Evolutionary conservation across 2,797 vertebrate species (phyloP), one percentile per base, ranked within the genome.

Genomic region (Botia kubotai): DNA sequence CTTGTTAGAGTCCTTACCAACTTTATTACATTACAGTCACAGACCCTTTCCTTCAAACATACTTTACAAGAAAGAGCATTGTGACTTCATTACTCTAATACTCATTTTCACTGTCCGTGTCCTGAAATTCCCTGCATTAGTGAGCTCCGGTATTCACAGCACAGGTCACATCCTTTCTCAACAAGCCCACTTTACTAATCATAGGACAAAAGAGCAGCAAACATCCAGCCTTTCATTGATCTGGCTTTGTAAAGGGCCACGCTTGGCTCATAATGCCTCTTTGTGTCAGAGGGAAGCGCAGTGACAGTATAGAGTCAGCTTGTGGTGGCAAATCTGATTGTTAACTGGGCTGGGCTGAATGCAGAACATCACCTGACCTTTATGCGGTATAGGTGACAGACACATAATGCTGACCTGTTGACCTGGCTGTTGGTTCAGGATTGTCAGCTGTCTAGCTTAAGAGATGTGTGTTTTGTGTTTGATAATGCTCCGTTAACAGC

Each of bases 171-270:
- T 36, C 5, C 66, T 82, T 84, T 29, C 62, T 39, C 52, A 70
- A 67, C 46, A 75, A 74, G 21, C 58, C 58, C 7, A 60, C 43
- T 85, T 67, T 71, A 89, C 89, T 93, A 91, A 93, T 93, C 91
- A 88, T 79, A 87, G 89, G 88, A 93, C 89, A 91, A 91, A 92
- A 81, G 76, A 87, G 85, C 86, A 80, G 82, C 86, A 85, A 84
- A 88, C 82, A 88, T 88, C 66, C 89, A 77, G 86, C 83, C 81
- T 86, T 82, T 85, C 85, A 89, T 86, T 92, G 90, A 92, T 89
- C 84, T 78, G 86, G 84, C 66, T 81, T 77, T 88, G 85, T 89
- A 75, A 82, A 86, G 83, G 66, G 80, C 50, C 63, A 39, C 80
- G 79, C 83, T 87, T 80, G 83, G 83, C 75, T 72, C 10, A 75